Conservation (phyloP, 2,797 vertebrate species). For the Siniperca obscura region DNA sequence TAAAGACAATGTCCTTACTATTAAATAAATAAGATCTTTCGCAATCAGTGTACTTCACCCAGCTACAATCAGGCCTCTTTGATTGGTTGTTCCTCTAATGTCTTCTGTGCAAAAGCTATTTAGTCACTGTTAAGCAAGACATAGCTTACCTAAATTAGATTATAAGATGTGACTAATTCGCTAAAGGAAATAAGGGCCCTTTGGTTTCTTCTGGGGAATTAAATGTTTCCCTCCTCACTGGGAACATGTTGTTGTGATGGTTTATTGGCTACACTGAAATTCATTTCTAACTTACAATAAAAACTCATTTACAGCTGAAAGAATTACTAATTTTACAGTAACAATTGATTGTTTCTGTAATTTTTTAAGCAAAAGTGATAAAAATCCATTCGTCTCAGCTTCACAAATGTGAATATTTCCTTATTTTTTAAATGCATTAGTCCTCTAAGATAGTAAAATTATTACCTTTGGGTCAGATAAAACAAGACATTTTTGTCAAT, state of each 20-base stretch:
- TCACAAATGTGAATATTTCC: background rate
- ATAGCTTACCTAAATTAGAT: conserved; percentile 13
- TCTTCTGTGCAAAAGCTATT: background rate
- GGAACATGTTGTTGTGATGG: background rate
- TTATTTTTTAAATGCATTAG: background rate
- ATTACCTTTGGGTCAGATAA: background rate
- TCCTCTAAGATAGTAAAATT: background rate
- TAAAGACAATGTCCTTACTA: conserved; percentile 66
- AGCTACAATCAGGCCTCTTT: conserved; percentile 21
- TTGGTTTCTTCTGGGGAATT: conserved; percentile 1
- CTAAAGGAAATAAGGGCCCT: background rate
- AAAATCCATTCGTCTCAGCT: background rate
- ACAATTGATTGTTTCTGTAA: background rate
- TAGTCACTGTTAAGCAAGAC: background rate
- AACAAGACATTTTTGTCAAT: background rate
- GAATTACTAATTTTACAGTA: background rate
- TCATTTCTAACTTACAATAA: background rate
- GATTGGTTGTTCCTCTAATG: conserved; percentile 8
- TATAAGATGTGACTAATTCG: conserved; percentile 4
- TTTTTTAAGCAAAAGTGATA: background rate
- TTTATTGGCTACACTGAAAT: background rate
- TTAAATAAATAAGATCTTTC: conserved; percentile 45
- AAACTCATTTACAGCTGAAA: background rate
- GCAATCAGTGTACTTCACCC: conserved; percentile 15
- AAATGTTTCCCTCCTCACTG: background rate